Conservation (phyloP, 2,888 invertebrate genomes). For the Antheraea assamensis region DNA sequence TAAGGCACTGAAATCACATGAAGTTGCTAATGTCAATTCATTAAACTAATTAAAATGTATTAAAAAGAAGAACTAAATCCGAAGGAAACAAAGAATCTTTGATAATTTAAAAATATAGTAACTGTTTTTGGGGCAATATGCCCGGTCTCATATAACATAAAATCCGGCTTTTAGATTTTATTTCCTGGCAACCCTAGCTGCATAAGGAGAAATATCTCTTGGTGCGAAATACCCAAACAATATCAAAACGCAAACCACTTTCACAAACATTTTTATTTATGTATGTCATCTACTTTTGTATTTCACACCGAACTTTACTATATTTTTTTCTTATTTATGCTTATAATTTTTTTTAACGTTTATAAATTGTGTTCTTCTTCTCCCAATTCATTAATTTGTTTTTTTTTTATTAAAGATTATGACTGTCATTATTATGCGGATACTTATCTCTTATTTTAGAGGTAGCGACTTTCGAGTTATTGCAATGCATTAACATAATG, state of each 20-base stretch:
- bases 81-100: background rate
- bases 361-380: no score
- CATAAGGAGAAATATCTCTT: background rate
- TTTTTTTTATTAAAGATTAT: no score
- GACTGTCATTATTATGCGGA: no score
- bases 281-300: background rate
- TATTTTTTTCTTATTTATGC: background rate
- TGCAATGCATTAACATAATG: no score
- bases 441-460: no score
- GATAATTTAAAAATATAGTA: background rate
- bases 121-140: background rate
- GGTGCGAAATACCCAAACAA: background rate
- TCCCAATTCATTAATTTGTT: no score
- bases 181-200: background rate
- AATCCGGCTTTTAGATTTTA: background rate
- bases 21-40: no score
- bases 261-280: background rate
- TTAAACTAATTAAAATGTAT: no score
- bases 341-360: background rate
- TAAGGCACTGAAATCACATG: no score
- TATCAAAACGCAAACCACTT: background rate
- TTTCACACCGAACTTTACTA: background rate
- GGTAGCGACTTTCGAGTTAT: no score
- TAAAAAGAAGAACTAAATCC: background rate
- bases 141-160: background rate